Evolutionary conservation across 2,888 invertebrate species (phyloP), one percentile per base, ranked within the genome.

Genomic region (Thecocarcelia acutangulata): DNA sequence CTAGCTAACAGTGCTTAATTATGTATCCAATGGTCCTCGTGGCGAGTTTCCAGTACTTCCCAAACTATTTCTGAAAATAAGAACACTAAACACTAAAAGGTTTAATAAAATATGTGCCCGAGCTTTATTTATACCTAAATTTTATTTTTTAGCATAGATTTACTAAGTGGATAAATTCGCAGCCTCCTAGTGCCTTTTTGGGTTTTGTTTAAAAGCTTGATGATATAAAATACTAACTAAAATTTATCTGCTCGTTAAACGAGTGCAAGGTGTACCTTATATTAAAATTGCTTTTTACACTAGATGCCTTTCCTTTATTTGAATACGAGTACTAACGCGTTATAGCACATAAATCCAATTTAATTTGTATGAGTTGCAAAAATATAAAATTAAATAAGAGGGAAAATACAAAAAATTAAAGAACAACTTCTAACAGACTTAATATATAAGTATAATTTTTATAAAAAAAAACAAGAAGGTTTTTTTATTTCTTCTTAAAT

Each of bases 361-460:
- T 68, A 80, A 68, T 61, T 76, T 80, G 48, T 72, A 72, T 80
- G 75, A 76, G 40, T 80, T 80, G 70, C 80, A 61, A 40, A 69
- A 75, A 64, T 21, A 15, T 17, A 56, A 56, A 33, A 42, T 59
- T 42, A 48, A 48, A 42, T 68, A 13, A 28, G 12, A 19, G 44
- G 37, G 13, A 21, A 37, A 40, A 40, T 3, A 48, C 11, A 69
- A 61, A 64, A 52, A n/a, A 12, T 15, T 52, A 15, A 54, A 15
- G n/a, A 59, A 17, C 64, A 50, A 48, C 70, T 58, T 40, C 37
- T 56, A 17, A 63, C 42, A 44, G 19, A 64, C 9, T 50, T 61
- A 15, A 37, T 33, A 37, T 58, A 37, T 48, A 64, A 28, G 37
- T 37, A 15, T 40, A 40, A 5, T 12, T 64, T 15, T 48, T 13